These are phyloP conservation scores for Mellivora capensis DNA, from an alignment of 2,113 vertebrate species.

Conservation along the genomic window DNA sequence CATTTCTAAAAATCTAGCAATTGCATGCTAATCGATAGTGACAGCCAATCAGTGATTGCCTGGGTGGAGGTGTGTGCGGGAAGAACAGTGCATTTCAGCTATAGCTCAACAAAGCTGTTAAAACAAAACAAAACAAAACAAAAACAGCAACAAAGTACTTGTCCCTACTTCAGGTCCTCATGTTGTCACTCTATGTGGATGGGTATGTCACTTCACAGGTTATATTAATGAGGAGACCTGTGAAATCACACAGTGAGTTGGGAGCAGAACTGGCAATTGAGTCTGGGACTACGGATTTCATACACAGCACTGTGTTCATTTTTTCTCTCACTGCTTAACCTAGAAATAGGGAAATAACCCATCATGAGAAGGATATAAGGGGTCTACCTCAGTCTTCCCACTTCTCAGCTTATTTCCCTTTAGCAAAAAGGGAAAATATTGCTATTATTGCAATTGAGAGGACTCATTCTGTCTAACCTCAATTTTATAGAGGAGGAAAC, in stretches of 20 bases:
- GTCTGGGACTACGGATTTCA: background rate
- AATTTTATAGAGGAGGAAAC: background rate
- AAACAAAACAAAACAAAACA: background rate
- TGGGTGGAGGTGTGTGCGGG: background rate
- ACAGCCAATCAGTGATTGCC: background rate
- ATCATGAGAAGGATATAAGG: background rate
- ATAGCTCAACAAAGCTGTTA: background rate
- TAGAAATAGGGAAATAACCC: background rate
- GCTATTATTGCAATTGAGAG: background rate
- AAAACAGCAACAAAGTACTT: background rate
- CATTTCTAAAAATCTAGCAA: background rate
- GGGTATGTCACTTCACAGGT: background rate
- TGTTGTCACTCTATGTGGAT: background rate
- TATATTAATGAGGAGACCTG: background rate
- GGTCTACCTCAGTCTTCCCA: no score
- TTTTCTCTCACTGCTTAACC: accelerated
- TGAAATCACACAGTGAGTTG: background rate
- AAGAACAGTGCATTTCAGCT: background rate
- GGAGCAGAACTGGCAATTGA: background rate
- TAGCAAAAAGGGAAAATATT: background rate
- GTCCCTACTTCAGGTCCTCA: background rate
- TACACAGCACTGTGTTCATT: background rate
- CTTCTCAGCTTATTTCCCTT: background rate
- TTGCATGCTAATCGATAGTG: background rate
- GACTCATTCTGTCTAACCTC: background rate